phyloP scores from a whole-genome alignment of 2,113 vertebrate species.

The Epinephelus fuscoguttatus region DNA sequence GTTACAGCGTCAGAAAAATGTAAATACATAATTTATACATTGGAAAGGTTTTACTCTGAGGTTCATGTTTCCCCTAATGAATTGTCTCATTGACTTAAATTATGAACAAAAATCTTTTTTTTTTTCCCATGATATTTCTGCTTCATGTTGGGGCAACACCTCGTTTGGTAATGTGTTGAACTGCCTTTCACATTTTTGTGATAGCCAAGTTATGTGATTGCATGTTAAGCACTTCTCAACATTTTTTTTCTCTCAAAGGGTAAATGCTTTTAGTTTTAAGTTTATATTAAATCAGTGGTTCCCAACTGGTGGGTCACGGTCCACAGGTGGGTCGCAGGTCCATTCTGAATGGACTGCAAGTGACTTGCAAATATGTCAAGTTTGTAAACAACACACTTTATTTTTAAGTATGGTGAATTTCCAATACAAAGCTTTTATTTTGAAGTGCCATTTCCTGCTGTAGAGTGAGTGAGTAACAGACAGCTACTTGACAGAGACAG shows the following conservation, averaged over 20 bases:
- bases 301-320: too few species aligned
- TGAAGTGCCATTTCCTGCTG: too few species aligned
- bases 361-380: too few species aligned
- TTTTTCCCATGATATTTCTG: not conserved
- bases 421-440: too few species aligned
- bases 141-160: not conserved
- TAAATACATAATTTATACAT: conserved; percentile 12
- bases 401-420: too few species aligned
- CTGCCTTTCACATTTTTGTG: not conserved
- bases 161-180: not conserved
- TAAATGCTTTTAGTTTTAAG: not conserved
- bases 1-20: conserved; percentile 10
- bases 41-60: too few species aligned
- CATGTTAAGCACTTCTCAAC: not conserved
- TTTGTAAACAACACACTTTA: too few species aligned
- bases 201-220: not conserved
- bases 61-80: not conserved
- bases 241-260: not conserved
- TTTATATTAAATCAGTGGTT: not conserved
- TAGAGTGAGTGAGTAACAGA: too few species aligned
- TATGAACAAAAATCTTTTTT: not conserved
- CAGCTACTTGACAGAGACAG: too few species aligned
- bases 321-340: too few species aligned
- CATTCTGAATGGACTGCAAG: too few species aligned
- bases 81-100: not conserved